Conservation (phyloP, 2,113 vertebrate genomes). For the Propithecus coquereli region DNA sequence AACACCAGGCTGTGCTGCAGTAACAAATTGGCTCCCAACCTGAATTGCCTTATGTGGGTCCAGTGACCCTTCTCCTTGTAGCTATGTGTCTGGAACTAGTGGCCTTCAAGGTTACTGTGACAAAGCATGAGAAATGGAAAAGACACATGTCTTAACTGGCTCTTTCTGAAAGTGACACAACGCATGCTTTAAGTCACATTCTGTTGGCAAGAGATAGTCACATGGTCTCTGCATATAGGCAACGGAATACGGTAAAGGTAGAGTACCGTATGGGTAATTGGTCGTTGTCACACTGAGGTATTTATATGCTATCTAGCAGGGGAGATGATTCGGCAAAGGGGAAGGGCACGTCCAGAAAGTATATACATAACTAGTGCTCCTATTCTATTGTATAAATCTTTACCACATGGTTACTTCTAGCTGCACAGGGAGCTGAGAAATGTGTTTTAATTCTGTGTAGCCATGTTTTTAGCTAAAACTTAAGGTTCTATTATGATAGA, state of each 20-base stretch:
- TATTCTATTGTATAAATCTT: background rate
- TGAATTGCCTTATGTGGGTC: background rate
- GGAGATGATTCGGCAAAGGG: background rate
- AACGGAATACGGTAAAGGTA: background rate
- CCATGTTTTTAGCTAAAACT: background rate
- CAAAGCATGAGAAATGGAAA: background rate
- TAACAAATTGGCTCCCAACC: background rate
- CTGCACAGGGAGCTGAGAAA: background rate
- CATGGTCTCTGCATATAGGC: background rate
- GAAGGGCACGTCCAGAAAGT: background rate
- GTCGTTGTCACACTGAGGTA: background rate
- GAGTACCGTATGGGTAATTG: background rate
- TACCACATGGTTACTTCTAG: background rate
- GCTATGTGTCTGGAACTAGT: background rate
- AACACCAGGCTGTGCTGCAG: background rate
- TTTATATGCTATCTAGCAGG: background rate
- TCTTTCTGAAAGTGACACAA: background rate
- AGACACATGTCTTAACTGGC: background rate
- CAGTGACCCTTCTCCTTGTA: background rate
- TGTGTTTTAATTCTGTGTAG: background rate
- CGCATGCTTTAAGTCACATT: background rate
- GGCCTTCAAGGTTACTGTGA: background rate
- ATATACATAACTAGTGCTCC: background rate
- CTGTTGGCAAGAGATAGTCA: background rate
- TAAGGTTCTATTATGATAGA: background rate